Conservation (phyloP, 2,113 vertebrate species). For the Otus sunia region DNA sequence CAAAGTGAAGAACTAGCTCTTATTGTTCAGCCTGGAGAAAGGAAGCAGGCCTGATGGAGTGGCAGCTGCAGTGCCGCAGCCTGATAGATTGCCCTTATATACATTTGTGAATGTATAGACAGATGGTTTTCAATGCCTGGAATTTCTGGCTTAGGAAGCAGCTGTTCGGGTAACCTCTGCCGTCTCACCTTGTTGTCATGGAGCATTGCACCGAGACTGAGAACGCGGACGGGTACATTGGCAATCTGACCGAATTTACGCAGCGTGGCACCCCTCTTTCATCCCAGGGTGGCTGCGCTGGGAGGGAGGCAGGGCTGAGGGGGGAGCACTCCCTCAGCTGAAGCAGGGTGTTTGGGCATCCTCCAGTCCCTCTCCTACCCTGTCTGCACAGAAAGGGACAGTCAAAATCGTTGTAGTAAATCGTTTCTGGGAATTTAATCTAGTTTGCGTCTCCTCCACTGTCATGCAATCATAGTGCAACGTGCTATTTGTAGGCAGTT, state of each 20-base stretch:
- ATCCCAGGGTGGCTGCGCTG: not conserved
- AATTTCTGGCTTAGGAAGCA: constrained; percentile 94
- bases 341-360: not conserved
- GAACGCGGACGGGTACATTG: constrained; percentile 80
- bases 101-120: constrained; percentile 94
- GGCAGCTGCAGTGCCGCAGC: constrained; percentile 88
- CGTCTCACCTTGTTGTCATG: constrained; percentile 98
- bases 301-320: not conserved
- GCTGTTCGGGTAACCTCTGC: constrained; percentile 96
- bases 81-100: constrained; percentile 98
- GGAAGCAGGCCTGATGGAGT: constrained; percentile 84
- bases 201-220: constrained; percentile 86
- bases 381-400: not conserved
- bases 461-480: not conserved
- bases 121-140: constrained; percentile 97
- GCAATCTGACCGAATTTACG: constrained; percentile 59
- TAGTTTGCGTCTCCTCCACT: constrained; percentile 39
- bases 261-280: constrained; percentile 47
- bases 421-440: constrained; percentile 42
- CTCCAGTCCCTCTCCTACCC: not conserved
- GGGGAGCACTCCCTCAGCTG: not conserved
- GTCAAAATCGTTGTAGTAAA: constrained; percentile 39
- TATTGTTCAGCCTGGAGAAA: constrained; percentile 87
- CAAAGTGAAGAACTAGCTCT: constrained; percentile 94
- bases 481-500: accelerated